These are phyloP conservation scores for Cavia porcellus DNA, from an alignment of 2,113 vertebrate genomes.

Conservation along the genomic window DNA sequence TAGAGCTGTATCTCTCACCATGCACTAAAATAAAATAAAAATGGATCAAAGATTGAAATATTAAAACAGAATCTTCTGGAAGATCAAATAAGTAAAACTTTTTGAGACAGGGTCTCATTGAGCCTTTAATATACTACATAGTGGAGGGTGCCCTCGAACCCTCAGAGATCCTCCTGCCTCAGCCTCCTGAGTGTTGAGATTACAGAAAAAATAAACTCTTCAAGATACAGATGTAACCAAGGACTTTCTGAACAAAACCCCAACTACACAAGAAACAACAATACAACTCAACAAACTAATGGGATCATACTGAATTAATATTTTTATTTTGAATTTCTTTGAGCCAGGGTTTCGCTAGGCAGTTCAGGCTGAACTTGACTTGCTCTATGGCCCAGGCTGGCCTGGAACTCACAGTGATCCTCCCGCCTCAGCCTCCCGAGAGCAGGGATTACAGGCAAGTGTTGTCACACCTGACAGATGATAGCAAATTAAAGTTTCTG, in stretches of 20 bases:
- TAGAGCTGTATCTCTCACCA: background rate
- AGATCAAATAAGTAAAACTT: background rate
- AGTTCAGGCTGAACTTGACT: no score
- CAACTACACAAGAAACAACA: no score
- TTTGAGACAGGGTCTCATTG: background rate
- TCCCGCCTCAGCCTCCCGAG: background rate
- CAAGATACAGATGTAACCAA: no score
- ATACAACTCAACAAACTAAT: no score
- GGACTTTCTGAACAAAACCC: no score
- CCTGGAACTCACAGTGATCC: no score
- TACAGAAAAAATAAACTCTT: background rate
- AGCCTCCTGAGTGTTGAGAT: background rate
- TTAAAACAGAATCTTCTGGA: background rate
- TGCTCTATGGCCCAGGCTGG: no score
- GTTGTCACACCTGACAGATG: no score
- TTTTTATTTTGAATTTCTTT: no score
- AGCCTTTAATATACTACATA: background rate
- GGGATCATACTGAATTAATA: no score
- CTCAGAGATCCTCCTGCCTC: background rate
- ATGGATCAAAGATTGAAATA: background rate
- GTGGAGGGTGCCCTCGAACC: background rate
- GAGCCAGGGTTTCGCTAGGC: no score
- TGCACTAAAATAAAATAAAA: background rate
- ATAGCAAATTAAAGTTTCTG: no score
- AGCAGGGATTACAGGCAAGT: background rate